These are phyloP conservation scores for Oryzias curvinotus DNA, from an alignment of 2,113 vertebrate genomes.

Conservation along the genomic window DNA sequence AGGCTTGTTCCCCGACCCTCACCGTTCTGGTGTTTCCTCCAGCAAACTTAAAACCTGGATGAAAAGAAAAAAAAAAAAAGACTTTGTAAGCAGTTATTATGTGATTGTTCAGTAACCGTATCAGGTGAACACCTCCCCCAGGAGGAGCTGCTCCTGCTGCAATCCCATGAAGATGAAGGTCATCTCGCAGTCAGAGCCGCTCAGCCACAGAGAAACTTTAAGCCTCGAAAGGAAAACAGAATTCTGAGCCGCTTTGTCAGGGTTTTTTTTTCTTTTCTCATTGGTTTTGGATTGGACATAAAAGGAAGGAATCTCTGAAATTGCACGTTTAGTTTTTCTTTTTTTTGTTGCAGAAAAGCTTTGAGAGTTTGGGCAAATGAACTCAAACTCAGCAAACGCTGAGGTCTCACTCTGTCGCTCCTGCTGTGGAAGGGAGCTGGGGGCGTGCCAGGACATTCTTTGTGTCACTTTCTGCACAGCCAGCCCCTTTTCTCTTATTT, in stretches of 20 bases:
- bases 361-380: slow-evolving; percentile 28
- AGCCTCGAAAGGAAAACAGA: slow-evolving; percentile 30
- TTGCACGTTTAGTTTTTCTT: background rate
- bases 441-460: slow-evolving; percentile 73
- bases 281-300: background rate
- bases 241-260: slow-evolving; percentile 15
- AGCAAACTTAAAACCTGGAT: no score
- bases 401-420: slow-evolving; percentile 42
- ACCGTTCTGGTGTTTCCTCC: no score
- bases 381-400: slow-evolving; percentile 19
- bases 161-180: slow-evolving; percentile 53
- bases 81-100: slow-evolving; percentile 26
- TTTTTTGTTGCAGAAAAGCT: slow-evolving; percentile 18
- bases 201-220: slow-evolving; percentile 34
- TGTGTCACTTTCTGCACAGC: slow-evolving; percentile 64
- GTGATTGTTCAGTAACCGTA: slow-evolving; percentile 10
- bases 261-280: background rate
- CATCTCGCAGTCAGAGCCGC: slow-evolving; percentile 51
- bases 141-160: slow-evolving; percentile 37
- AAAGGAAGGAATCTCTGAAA: background rate
- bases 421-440: slow-evolving; percentile 58
- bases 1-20: no score
- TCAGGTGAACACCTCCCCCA: slow-evolving; percentile 22
- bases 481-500: slow-evolving; percentile 62
- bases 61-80: background rate